These are phyloP conservation scores for Numenius arquata DNA, from an alignment of 2,113 vertebrate species.

Conservation along the genomic window DNA sequence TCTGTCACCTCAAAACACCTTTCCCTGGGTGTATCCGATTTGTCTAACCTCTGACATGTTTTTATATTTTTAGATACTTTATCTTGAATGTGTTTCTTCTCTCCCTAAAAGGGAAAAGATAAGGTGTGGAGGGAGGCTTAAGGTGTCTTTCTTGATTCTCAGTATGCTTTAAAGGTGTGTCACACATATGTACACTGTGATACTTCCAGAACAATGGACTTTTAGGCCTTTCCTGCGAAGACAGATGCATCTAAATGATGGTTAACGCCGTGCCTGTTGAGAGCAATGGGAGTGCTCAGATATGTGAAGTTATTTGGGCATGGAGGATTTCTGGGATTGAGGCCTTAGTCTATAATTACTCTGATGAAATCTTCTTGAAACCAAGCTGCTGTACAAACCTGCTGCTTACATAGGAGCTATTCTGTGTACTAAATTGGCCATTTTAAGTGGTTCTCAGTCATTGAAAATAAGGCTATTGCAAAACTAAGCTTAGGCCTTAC, in stretches of 20 bases:
- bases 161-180: not conserved
- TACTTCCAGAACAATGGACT: not conserved
- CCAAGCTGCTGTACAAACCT: not conserved
- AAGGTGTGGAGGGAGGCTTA: not conserved
- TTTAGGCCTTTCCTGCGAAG: not conserved
- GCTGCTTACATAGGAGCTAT: not conserved
- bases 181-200: not conserved
- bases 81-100: not conserved
- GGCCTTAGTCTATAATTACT: not conserved
- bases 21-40: not conserved
- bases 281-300: not conserved
- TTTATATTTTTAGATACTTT: not conserved
- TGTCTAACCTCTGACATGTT: not conserved
- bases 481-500: not conserved
- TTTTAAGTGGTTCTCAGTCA: not conserved
- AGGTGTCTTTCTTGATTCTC: not conserved
- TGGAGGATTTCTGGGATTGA: not conserved
- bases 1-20: not conserved
- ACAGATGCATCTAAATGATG: not conserved
- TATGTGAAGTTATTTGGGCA: not conserved
- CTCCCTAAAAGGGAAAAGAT: not conserved
- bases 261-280: not conserved
- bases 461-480: not conserved
- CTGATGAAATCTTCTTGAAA: not conserved
- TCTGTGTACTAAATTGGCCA: not conserved